Base-by-base conservation (phyloP, 2,113 vertebrate genomes). In the Podarcis muralis region DNA sequence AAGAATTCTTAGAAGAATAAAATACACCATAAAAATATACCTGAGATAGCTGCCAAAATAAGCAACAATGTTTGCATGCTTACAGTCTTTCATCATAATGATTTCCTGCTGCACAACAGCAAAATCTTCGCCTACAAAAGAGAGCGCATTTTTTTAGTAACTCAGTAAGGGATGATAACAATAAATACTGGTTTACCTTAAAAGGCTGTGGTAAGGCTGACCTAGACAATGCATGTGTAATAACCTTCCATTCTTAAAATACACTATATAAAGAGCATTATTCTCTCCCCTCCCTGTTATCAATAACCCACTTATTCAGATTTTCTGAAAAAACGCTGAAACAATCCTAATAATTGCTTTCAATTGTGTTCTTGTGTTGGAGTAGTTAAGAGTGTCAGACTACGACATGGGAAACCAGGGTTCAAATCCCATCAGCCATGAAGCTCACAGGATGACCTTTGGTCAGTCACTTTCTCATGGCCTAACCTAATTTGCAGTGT, bases 21-120 rank as follows among this genome's bases (percentile, higher is more conserved):
- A 87, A 92, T 85, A 93, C 77, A 95, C 23, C 15, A 57, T 84
- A 69, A 91, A 93, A 94, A 96, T 92, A 93, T 97, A 99, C 99
- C 98, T 98, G 96, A 99, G 98, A 97, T 99, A 99, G 97, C 99
- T 99, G 96, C 99, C 99, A 96, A 99, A 99, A 95, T 99, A 99
- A 93, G 99, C 99, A 89, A 99, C 99, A 4, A 99, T 99, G 96
- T 99, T 99, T 90, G 98, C 97, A 97, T 99, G 99, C 96, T 99
- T 99, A 97, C 99, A 99, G 96, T 99, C 99, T 96, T 99, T 99
- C 99, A 99, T 99, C 99, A 99, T 99, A 93, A 99, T 97, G 92
- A 99, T 99, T 97, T 99, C 99, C 96, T 99, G 99, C 98, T 99
- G 99, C 91, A 99, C 98, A 93, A 99, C 99, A 85, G 98, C 98